Evolutionary conservation across 2,797 vertebrate species (phyloP).

Genomic region (Artibeus jamaicensis): DNA sequence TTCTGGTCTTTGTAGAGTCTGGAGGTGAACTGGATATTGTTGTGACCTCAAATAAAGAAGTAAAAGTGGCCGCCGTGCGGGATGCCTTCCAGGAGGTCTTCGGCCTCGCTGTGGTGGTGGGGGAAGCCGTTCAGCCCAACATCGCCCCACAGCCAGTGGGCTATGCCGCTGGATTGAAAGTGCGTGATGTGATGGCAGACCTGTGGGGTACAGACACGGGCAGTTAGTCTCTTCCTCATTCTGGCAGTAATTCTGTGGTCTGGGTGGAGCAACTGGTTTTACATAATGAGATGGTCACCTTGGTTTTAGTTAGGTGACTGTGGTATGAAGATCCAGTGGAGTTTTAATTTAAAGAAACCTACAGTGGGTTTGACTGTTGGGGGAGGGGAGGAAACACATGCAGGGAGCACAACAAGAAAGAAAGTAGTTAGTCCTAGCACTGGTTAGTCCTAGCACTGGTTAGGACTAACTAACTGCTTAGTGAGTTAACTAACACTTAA

Average conservation of each 20-base stretch:
- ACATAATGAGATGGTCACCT: not conserved
- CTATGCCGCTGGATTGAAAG: slow-evolving; percentile 96
- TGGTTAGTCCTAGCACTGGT: no score
- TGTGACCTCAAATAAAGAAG: slow-evolving; percentile 94
- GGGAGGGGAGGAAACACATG: not conserved
- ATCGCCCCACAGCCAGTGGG: slow-evolving; percentile 97
- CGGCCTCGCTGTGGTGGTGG: slow-evolving; percentile 93
- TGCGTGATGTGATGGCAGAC: slow-evolving; percentile 63
- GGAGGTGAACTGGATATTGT: slow-evolving; percentile 96
- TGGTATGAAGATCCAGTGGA: not conserved
- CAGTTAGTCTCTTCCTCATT: not conserved
- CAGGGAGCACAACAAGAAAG: not conserved
- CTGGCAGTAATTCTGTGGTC: not conserved
- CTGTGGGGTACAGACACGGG: not conserved
- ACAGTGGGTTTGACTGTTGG: not conserved
- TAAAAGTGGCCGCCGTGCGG: slow-evolving; percentile 91
- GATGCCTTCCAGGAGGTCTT: slow-evolving; percentile 98
- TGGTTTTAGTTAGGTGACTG: not conserved
- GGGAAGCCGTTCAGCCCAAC: slow-evolving; percentile 93
- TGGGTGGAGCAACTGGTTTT: not conserved
- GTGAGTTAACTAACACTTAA: no score
- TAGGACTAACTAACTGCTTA: no score
- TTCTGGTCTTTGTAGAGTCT: slow-evolving; percentile 86
- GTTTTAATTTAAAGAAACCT: slow-evolving; percentile 6
- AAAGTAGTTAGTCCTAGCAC: not conserved